A percentile compares a stretch with the other conserved stretches of the same genome.
phyloP scores from a whole-genome alignment of 2,888 invertebrate species.

The Troides aeacus region DNA sequence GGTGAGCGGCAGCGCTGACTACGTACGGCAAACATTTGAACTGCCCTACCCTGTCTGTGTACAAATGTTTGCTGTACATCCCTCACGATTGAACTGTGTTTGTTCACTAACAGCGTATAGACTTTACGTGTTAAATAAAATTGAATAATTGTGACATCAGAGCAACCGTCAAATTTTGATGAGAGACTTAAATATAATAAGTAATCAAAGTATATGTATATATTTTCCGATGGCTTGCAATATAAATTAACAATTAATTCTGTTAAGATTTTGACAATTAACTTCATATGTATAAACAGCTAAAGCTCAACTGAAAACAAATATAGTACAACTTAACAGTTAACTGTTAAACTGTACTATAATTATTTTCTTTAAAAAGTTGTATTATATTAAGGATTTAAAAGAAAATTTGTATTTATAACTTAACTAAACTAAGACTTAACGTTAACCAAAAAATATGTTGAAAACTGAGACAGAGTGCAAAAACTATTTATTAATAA shows the following conservation, averaged over 20 bases:
- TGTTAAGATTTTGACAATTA: too few species aligned
- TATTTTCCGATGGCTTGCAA: neutral
- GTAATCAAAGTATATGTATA: neutral
- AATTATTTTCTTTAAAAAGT: too few species aligned
- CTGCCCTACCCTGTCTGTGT: conserved; percentile 57
- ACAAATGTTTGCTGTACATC: conserved; percentile 31
- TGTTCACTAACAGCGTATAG: conserved; percentile 46
- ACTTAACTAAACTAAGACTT: too few species aligned
- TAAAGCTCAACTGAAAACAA: too few species aligned
- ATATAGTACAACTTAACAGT: too few species aligned
- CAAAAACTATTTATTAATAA: neutral
- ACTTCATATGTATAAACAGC: too few species aligned
- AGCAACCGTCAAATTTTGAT: neutral
- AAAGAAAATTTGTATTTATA: too few species aligned
- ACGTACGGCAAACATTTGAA: conserved; percentile 60
- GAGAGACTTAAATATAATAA: neutral
- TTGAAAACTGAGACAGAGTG: too few species aligned
- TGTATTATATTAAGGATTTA: too few species aligned
- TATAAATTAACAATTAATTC: too few species aligned
- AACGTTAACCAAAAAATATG: too few species aligned
- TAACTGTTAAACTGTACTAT: too few species aligned
- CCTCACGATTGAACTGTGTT: conserved; percentile 52
- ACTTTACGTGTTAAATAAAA: conserved; percentile 31
- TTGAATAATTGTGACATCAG: conserved; percentile 19
- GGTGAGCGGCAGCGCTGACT: conserved; percentile 32